Evolutionary conservation across 2,797 vertebrate genomes (phyloP), one percentile per base, ranked within the genome.

Genomic region (Gorsachius magnificus): DNA sequence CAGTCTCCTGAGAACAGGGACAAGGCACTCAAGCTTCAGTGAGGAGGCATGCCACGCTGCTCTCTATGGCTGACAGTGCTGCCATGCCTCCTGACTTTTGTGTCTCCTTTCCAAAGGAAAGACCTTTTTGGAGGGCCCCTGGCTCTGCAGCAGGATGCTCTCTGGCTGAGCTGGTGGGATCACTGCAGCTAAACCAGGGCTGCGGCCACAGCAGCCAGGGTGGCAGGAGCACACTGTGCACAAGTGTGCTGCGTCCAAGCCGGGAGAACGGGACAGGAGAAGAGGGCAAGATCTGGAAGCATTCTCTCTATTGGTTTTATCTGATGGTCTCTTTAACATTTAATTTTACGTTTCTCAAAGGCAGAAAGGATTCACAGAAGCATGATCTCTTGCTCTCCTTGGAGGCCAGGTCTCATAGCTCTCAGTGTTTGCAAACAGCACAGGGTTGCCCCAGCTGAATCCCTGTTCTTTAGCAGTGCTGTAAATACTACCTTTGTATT

Each of bases 201-300:
- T 53, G 13, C n/a, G 57, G 57, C 20, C 81, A 65, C n/a, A 75
- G 41, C 33, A 61, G 17, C 28, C 20, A 16, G n/a, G 8, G 26
- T 38, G n/a, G 36, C 33, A 31, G 28, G 12, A 61, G 15, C 7
- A 57, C 3, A 9, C 7, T 2, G 0, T 15, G 18, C 1, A 1
- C 45, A 58, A 50, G 14, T 35, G 25, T 71, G 19, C 57, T 38
- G 31, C 2, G 7, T 35, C 58, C 22, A 57, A 58, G 16, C 9
- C 26, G 8, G n/a, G 22, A 68, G 10, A 48, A 2, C 2, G 8
- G 21, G 38, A 66, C 69, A 6, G 10, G 22, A 72, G 69, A 80
- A 76, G 43, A 53, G 12, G 11, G 26, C 6, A 26, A 68, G 21
- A 50, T 38, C 38, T 54, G 53, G 26, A 5, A 72, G 9, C 3